These are phyloP conservation scores for Epirrhoe tristata DNA, from an alignment of 2,888 invertebrate genomes.

Conservation along the genomic window DNA sequence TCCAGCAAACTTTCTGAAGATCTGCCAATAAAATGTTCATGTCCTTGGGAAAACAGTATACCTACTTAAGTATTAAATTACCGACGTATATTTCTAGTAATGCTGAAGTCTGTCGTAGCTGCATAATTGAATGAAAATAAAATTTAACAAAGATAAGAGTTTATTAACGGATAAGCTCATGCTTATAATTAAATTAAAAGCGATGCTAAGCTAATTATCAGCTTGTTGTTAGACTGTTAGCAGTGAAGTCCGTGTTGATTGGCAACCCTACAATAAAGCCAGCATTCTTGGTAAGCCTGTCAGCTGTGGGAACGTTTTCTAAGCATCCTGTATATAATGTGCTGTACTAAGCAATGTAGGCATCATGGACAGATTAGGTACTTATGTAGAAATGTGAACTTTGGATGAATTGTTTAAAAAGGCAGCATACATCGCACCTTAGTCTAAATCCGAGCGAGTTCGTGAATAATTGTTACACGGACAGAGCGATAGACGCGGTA, in stretches of 20 bases:
- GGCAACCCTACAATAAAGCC: slow-evolving; percentile 41
- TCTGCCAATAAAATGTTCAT: no score
- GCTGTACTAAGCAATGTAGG: slow-evolving; percentile 5
- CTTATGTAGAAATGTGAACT: slow-evolving; percentile 14
- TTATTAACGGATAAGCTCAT: slow-evolving; percentile 10
- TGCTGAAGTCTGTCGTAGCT: neutral
- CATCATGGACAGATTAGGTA: slow-evolving; percentile 34
- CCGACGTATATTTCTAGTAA: neutral
- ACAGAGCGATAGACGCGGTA: no score
- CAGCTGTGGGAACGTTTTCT: slow-evolving; percentile 47
- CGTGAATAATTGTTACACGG: no score
- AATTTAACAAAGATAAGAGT: slow-evolving; percentile 1
- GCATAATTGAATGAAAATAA: slow-evolving; percentile 2
- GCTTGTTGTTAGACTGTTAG: neutral
- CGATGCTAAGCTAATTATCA: slow-evolving; percentile 14
- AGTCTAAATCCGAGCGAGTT: no score
- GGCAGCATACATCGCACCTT: no score
- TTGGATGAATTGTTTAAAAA: slow-evolving; percentile 7
- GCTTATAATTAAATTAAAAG: slow-evolving; percentile 13
- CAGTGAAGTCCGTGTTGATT: neutral
- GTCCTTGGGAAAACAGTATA: no score
- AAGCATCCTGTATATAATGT: slow-evolving; percentile 26
- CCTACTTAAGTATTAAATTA: neutral
- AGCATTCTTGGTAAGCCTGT: slow-evolving; percentile 46
- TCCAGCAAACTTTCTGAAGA: no score